Conservation (phyloP, 2,797 vertebrate genomes). For the Apogon hyalosoma region DNA sequence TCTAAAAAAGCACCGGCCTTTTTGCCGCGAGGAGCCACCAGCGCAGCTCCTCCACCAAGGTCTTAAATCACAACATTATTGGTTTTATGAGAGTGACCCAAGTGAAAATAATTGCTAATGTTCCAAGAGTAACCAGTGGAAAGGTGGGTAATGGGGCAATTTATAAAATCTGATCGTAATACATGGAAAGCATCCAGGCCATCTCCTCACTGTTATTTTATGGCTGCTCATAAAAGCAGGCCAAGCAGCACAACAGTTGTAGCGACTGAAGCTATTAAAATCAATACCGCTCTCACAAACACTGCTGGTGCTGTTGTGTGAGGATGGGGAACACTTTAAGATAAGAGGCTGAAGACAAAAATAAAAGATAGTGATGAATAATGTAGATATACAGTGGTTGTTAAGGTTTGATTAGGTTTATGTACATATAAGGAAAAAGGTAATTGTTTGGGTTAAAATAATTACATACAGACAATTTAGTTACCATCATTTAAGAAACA, state of each 20-base stretch:
- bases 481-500: too few relatives aligned
- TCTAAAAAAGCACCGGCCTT: conserved; percentile 58
- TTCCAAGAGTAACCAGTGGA: conserved; percentile 87
- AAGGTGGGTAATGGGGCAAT: conserved; percentile 88
- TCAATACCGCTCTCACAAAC: conserved; percentile 75
- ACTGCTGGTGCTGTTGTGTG: conserved; percentile 57
- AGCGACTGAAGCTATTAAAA: conserved; percentile 74
- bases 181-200: conserved; percentile 87
- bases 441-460: too few relatives aligned
- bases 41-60: conserved; percentile 52
- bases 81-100: conserved; percentile 84
- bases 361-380: conserved; percentile 8
- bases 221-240: conserved; percentile 81
- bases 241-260: conserved; percentile 77
- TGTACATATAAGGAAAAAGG: too few relatives aligned
- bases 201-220: conserved; percentile 83
- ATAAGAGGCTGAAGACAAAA: not conserved
- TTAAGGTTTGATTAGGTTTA: too few relatives aligned
- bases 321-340: conserved; percentile 34
- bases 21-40: conserved; percentile 48
- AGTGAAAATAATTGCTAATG: conserved; percentile 90
- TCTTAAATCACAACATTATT: conserved; percentile 88
- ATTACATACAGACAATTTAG: too few relatives aligned
- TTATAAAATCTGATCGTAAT: conserved; percentile 88
- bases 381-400: not conserved